These are phyloP conservation scores for Pelusios castaneus DNA, from an alignment of 2,113 vertebrate genomes.

Conservation along the genomic window DNA sequence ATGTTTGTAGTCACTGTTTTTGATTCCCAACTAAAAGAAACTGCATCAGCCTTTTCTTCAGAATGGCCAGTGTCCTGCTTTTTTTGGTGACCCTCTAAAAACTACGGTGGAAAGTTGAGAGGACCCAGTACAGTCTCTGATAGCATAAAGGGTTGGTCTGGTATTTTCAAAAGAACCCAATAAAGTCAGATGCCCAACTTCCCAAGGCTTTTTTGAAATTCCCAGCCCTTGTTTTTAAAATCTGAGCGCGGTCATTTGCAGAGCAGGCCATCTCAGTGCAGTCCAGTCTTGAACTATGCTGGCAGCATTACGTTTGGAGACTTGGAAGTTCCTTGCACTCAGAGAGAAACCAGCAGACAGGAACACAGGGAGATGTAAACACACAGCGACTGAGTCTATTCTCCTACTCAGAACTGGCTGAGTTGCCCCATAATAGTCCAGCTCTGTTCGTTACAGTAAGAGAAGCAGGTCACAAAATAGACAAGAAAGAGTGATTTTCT, in stretches of 20 bases:
- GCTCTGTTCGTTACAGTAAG: no score
- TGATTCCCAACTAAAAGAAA: background rate
- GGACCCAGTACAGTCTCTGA: background rate
- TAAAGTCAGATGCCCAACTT: background rate
- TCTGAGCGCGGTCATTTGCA: rapidly evolving
- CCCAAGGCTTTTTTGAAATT: background rate
- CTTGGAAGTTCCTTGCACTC: no score
- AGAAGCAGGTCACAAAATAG: no score
- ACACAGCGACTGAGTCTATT: no score
- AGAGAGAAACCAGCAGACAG: no score
- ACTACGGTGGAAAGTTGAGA: background rate
- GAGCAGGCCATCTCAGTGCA: background rate
- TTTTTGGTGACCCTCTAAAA: background rate
- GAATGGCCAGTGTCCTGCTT: background rate
- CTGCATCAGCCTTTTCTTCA: background rate
- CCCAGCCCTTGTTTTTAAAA: background rate
- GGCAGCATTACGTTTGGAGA: no score
- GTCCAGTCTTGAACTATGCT: background rate
- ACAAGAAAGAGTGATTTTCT: background rate
- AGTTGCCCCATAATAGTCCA: no score
- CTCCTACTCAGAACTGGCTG: no score
- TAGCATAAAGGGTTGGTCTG: background rate
- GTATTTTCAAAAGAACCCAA: background rate
- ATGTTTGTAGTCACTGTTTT: rapidly evolving
- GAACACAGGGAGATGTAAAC: no score